Base-by-base conservation (phyloP, 2,888 invertebrate genomes). In the Diarsia mendica region DNA sequence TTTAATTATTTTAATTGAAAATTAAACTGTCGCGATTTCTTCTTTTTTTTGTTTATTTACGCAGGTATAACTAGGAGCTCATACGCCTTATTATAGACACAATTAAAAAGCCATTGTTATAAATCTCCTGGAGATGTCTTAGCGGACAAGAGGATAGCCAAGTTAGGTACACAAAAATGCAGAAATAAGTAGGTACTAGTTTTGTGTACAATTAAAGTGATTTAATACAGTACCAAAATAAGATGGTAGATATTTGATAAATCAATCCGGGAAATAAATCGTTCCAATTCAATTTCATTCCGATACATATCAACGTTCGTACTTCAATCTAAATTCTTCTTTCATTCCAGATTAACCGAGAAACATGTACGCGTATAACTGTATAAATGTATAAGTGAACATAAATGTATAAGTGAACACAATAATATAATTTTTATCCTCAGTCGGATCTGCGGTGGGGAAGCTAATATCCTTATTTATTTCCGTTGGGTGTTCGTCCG, bases 391-490 rank as follows among this genome's bases (percentile, higher is more conserved):
- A 73, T 88, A 84, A 86, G 85, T 88, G 68, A 80, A 73, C 80
- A 73, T 88, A 84, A 86, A 86, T 88, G 68, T 82, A 73, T 88
- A 84, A 86, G 86, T 88, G 85, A 88, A 86, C 89, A 91, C 88
- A 92, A 91, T 92, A 91, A 92, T 92, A 93, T 92, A 93, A 92
- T 94, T 94, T 94, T 94, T 92, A 93, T 92, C 90, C 89, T 76
- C 85, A 86, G 89, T 90, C 85, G 90, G 89, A 92, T 92, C 88
- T 89, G 89, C 88, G 92, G 90, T 84, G 82, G 88, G 85, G 86
- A 89, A 92, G 88, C 89, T 92, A 94, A 95, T 94, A 95, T 95
- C 94, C 93, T 95, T 95, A 95, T 95, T 95, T 95, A 95, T 96
- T 94, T 96, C 95, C 95, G 94, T 89, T 92, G 94, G 94, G 95